Conservation (phyloP, 2,888 invertebrate species). For the Alentia gelatinosa region DNA sequence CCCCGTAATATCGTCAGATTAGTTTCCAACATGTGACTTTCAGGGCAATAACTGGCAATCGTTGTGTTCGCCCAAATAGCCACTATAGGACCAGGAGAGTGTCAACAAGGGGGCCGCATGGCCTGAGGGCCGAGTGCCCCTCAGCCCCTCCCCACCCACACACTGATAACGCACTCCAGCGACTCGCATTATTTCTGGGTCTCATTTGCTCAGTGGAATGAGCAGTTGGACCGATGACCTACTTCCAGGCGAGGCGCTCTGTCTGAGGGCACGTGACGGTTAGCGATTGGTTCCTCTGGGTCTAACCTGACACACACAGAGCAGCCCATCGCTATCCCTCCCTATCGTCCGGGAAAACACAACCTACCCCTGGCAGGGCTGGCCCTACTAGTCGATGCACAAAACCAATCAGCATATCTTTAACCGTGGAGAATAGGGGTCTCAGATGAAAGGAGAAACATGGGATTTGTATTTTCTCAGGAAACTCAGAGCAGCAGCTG, state of each 20-base stretch:
- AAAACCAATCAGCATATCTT: background rate
- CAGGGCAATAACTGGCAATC: background rate
- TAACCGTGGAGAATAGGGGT: background rate
- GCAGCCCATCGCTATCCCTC: no score
- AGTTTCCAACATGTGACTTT: background rate
- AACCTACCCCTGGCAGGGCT: background rate
- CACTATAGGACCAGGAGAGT: background rate
- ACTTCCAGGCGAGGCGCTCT: background rate
- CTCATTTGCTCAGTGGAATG: conserved; percentile 23
- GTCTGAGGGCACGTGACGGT: background rate
- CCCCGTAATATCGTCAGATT: background rate
- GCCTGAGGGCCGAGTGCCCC: background rate
- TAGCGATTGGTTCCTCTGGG: background rate
- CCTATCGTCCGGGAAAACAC: no score
- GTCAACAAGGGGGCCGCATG: background rate
- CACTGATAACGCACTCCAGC: conserved; percentile 15
- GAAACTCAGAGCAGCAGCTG: no score
- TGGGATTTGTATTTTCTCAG: background rate
- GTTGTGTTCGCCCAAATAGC: background rate
- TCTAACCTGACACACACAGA: no score
- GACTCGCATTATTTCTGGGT: background rate
- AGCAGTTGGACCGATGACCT: background rate
- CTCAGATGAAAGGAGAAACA: background rate
- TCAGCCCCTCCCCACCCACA: background rate
- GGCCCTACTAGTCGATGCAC: background rate